Base-by-base conservation (phyloP, 2,113 vertebrate genomes). In the Phyllopteryx taeniolatus region DNA sequence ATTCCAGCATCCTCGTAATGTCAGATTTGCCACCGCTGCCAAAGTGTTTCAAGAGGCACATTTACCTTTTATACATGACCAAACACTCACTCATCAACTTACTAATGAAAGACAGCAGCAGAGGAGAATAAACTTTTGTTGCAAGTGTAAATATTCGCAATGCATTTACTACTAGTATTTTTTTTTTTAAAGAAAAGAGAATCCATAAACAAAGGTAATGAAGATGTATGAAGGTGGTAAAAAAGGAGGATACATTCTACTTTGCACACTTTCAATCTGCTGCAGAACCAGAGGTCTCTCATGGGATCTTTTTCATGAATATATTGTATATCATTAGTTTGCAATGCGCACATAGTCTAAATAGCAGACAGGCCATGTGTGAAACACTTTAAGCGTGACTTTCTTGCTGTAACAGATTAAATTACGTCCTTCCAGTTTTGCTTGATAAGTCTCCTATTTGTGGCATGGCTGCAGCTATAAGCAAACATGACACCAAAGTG, bases 251-350 rank as follows among this genome's bases (percentile, higher is more conserved):
- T 74, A 71, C 70, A 75, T 79, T 61, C 49, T 1, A 17, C 47
- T 47, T 22, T 31, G 64, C 67, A 53, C 49, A 63, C 44, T 64
- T 62, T 72, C 20, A 62, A 53, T 79, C 67, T 72, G 56, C 46
- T 68, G 11, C 70, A 65, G 57, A 57, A 53, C 11, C 51, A 13
- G 59, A 53, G 56, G 60, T 73, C 74, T 57, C 66, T 76, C 31
- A 46, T 57, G 68, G 57, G 56, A 71, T 57, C 49, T 71, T 69
- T 73, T 74, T 71, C 49, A 76, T 76, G 54, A 79, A 79, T 78
- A 54, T 74, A 70, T 75, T 86, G 69, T 75, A 71, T 57, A 68
- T 77, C 70, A 80, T 86, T 86, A 78, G 42, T 75, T 78, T 75
- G 20, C 66, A 57, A 57, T 17, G 22, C 44, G 74, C 67, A 74